Evolutionary conservation across 2,113 vertebrate species (phyloP).

Genomic region (Mastomys coucha): DNA sequence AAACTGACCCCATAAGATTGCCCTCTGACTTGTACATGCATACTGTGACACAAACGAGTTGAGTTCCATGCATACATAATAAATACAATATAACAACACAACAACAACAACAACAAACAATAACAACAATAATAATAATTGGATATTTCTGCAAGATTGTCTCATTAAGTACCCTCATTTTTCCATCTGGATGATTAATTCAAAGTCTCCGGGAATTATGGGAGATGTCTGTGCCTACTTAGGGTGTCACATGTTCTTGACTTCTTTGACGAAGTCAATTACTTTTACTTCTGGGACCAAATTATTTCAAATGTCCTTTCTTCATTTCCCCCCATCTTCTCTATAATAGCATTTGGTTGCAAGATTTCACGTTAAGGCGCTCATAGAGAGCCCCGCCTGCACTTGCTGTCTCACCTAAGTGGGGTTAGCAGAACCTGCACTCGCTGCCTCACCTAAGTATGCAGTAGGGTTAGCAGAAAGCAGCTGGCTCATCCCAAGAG

Average conservation of each 20-base stretch:
- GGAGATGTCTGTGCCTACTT: not conserved
- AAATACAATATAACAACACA: not conserved
- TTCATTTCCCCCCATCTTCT: not conserved
- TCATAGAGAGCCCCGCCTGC: not conserved
- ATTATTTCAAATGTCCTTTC: not conserved
- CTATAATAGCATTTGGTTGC: not conserved
- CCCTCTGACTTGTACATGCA: not conserved
- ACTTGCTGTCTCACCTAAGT: not conserved
- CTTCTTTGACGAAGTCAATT: not conserved
- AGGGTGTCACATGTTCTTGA: not conserved
- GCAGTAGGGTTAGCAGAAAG: not conserved
- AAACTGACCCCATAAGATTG: not conserved
- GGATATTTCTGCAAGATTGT: not conserved
- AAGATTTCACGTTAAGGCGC: constrained; percentile 18
- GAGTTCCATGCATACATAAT: no score
- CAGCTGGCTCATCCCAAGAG: not conserved
- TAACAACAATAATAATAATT: not conserved
- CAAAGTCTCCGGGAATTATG: not conserved
- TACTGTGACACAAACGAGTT: no score
- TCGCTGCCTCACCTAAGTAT: not conserved
- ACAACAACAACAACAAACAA: not conserved
- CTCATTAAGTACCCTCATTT: not conserved
- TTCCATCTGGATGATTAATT: not conserved
- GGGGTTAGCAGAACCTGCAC: not conserved
- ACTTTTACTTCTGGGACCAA: not conserved